Evolutionary conservation across 2,888 invertebrate genomes (phyloP).

Genomic region (Neuroscelio doddi): DNA sequence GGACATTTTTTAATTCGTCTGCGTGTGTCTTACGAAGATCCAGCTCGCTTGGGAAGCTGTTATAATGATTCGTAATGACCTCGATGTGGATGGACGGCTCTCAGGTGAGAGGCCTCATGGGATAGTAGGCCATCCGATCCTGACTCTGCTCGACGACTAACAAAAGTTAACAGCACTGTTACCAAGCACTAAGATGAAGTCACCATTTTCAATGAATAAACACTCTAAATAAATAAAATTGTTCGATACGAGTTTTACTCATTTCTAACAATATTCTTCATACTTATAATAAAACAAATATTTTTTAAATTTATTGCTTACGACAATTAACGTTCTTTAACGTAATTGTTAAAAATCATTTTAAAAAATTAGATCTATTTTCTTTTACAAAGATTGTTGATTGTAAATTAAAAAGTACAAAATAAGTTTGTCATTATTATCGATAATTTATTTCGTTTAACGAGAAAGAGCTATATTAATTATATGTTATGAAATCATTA

Average conservation of each 20-base stretch:
- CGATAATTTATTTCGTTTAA: too few relatives aligned
- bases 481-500: too few relatives aligned
- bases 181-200: neutral
- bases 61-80: slow-evolving; percentile 65
- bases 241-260: too few relatives aligned
- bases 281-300: too few relatives aligned
- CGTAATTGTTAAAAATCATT: neutral
- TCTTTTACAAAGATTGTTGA: too few relatives aligned
- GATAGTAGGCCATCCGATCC: slow-evolving; percentile 68
- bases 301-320: neutral
- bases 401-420: too few relatives aligned
- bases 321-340: neutral
- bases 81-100: slow-evolving; percentile 68
- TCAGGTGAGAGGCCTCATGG: slow-evolving; percentile 68
- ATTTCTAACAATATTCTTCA: too few relatives aligned
- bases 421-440: too few relatives aligned
- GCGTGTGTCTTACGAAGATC: slow-evolving; percentile 17
- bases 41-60: slow-evolving; percentile 46
- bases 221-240: neutral
- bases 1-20: too few relatives aligned
- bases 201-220: neutral
- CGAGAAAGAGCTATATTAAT: too few relatives aligned
- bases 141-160: slow-evolving; percentile 42
- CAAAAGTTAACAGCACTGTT: slow-evolving; percentile 53
- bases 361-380: too few relatives aligned